These are phyloP conservation scores for Octonoba sinensis DNA, from an alignment of 2,888 invertebrate species.

Conservation along the genomic window DNA sequence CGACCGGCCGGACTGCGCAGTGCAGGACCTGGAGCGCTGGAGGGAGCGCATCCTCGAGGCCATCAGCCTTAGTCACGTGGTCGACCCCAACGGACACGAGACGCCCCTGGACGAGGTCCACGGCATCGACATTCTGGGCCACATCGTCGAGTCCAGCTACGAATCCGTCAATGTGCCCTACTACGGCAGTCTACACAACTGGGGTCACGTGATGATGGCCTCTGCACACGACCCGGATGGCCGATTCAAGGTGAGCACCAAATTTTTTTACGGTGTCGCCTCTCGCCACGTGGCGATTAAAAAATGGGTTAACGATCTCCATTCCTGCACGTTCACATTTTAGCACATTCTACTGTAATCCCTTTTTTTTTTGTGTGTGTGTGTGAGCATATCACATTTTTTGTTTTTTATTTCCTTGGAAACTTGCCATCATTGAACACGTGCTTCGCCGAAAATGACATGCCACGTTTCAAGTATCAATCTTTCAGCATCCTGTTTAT, in stretches of 20 bases:
- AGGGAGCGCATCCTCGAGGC: constrained; percentile 81
- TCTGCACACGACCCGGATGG: constrained; percentile 86
- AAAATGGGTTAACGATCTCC: no score
- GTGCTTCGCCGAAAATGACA: no score
- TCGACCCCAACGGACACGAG: constrained; percentile 75
- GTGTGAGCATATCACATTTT: no score
- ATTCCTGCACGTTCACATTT: no score
- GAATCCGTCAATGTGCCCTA: constrained; percentile 65
- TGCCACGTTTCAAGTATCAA: no score
- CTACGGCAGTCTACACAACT: constrained; percentile 83
- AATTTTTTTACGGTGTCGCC: no score
- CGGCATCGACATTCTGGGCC: constrained; percentile 84
- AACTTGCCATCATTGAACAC: no score
- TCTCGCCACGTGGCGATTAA: no score
- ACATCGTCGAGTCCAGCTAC: constrained; percentile 79
- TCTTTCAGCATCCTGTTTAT: no score
- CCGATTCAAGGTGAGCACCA: constrained; percentile 76
- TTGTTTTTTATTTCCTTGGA: no score
- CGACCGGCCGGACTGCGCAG: constrained; percentile 41
- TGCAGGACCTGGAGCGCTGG: constrained; percentile 78
- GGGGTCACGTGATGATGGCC: constrained; percentile 84
- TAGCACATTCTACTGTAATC: no score
- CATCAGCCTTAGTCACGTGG: constrained; percentile 77
- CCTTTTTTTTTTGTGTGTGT: no score
- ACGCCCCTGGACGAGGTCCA: constrained; percentile 77